Percentiles rank a stretch among this genome's conserved stretches.
These are phyloP conservation scores for Mizuhopecten yessoensis DNA, from an alignment of 1,140 invertebrate species.

Conservation along the genomic window DNA sequence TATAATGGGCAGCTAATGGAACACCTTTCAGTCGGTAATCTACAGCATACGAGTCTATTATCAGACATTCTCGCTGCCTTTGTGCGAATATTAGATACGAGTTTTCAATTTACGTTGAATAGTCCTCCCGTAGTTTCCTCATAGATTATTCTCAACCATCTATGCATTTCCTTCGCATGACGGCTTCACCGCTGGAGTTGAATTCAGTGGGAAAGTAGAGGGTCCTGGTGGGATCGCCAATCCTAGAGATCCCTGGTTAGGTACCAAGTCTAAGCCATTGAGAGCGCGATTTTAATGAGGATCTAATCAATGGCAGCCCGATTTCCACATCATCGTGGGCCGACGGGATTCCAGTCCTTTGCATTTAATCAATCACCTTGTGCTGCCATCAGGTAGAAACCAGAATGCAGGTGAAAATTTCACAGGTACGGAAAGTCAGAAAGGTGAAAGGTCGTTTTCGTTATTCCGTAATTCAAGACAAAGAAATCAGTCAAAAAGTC, in stretches of 20 bases:
- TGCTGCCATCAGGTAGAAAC: slow-evolving; percentile 20
- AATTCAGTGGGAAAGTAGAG: background rate
- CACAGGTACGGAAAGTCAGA: background rate
- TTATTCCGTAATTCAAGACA: background rate
- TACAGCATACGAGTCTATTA: slow-evolving; percentile 39
- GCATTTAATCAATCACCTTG: slow-evolving; percentile 41
- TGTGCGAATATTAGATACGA: slow-evolving; percentile 38
- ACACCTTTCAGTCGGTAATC: background rate
- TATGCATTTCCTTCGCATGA: slow-evolving; percentile 24
- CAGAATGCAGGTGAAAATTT: slow-evolving; percentile 39
- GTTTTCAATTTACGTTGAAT: slow-evolving; percentile 39
- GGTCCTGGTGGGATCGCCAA: background rate
- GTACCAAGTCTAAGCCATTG: background rate
- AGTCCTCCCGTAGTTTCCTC: slow-evolving; percentile 23
- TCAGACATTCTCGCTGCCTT: slow-evolving; percentile 9
- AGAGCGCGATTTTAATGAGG: slow-evolving; percentile 17
- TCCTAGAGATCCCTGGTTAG: background rate
- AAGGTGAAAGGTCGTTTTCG: background rate
- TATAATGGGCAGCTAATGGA: background rate
- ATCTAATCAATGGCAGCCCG: background rate
- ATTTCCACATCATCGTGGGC: background rate
- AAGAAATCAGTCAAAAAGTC: background rate
- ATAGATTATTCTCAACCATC: slow-evolving; percentile 8
- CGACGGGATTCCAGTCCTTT: background rate
- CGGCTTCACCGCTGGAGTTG: background rate